Evolutionary conservation across 2,888 invertebrate species (phyloP).

Genomic region (Drosophila neutralis): DNA sequence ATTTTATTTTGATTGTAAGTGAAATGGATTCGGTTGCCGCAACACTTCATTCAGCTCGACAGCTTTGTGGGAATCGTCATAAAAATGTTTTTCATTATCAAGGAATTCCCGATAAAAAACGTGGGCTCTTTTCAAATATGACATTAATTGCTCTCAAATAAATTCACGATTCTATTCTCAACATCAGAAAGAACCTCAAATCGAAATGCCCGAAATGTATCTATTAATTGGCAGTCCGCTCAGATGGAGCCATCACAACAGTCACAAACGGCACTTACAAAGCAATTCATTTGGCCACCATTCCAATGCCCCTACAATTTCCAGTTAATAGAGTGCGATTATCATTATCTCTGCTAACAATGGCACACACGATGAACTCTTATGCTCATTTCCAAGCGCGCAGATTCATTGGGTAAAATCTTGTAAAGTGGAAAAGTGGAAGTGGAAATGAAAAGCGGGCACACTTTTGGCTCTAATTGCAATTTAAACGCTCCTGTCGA

Average conservation of each 20-base stretch:
- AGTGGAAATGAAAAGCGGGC: constrained; percentile 52
- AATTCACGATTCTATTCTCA: not conserved
- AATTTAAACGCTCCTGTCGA: constrained; percentile 65
- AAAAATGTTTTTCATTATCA: not conserved
- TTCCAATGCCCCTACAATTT: constrained; percentile 45
- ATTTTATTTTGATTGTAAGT: constrained; percentile 67
- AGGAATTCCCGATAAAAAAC: not conserved
- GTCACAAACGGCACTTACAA: not conserved
- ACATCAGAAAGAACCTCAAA: not conserved
- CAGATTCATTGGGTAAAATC: constrained; percentile 46
- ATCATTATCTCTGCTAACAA: constrained; percentile 7
- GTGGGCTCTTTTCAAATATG: not conserved
- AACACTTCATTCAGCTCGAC: constrained; percentile 14
- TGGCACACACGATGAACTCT: constrained; percentile 42
- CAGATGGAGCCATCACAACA: not conserved
- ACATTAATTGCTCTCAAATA: not conserved
- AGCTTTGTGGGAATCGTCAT: constrained; percentile 1
- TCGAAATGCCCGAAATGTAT: not conserved
- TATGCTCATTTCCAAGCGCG: not conserved
- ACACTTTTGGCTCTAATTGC: constrained; percentile 66
- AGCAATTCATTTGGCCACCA: constrained; percentile 22
- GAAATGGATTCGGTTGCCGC: constrained; percentile 54
- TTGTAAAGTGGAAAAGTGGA: constrained; percentile 40
- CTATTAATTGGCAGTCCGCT: not conserved
- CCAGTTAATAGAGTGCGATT: constrained; percentile 52